These are phyloP conservation scores for Anadara kagoshimensis DNA, from an alignment of 1,140 invertebrate genomes.

Conservation along the genomic window DNA sequence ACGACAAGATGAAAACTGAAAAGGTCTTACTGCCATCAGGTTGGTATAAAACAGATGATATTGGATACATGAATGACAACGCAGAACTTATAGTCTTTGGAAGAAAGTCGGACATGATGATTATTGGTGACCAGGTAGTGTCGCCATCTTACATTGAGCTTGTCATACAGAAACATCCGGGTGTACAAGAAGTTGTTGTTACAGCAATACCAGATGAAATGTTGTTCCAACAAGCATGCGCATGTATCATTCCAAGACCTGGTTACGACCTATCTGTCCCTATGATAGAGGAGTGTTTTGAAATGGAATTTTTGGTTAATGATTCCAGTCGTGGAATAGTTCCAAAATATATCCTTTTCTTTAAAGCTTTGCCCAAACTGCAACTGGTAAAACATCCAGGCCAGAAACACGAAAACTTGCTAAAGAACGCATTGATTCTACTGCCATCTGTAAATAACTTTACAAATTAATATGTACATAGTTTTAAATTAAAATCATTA, in stretches of 20 bases:
- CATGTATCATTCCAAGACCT: not conserved
- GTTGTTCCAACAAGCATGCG: conserved; percentile 1
- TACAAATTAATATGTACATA: too few species aligned
- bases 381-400: too few species aligned
- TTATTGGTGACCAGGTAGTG: conserved; percentile 4
- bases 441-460: too few species aligned
- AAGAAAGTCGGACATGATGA: conserved; percentile 23
- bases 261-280: too few species aligned
- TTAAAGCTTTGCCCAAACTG: too few species aligned
- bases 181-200: conserved; percentile 18
- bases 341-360: too few species aligned
- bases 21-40: conserved; percentile 71
- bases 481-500: too few species aligned
- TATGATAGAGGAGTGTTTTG: too few species aligned
- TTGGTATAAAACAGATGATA: conserved; percentile 72
- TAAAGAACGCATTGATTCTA: too few species aligned
- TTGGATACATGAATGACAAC: conserved; percentile 56
- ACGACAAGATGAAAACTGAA: conserved; percentile 67
- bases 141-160: conserved; percentile 16
- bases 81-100: conserved; percentile 24
- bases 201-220: conserved; percentile 6
- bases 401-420: too few species aligned
- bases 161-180: not conserved
- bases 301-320: too few species aligned
- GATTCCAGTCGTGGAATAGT: too few species aligned